Evolutionary conservation across 1,140 invertebrate species (phyloP).

Genomic region (Reticulitermes speratus): DNA sequence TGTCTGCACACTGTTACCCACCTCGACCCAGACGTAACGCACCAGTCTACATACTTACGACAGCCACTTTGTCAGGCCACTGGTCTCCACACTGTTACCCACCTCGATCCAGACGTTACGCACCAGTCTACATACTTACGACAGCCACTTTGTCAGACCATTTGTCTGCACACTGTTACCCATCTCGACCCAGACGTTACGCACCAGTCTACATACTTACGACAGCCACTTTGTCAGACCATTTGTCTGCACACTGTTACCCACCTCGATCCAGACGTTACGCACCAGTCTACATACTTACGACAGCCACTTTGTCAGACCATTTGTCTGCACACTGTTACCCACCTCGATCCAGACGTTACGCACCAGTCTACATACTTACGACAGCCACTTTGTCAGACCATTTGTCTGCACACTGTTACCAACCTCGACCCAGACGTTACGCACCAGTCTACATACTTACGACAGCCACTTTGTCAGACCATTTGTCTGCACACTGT

Average conservation of each 20-base stretch:
- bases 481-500: neutral
- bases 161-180: neutral
- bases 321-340: neutral
- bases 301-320: neutral
- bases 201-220: neutral
- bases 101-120: too few species aligned
- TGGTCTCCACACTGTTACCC: neutral
- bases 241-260: neutral
- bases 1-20: neutral
- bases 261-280: too few species aligned
- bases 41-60: neutral
- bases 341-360: too few species aligned
- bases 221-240: neutral
- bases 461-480: neutral
- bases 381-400: neutral
- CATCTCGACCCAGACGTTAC: too few species aligned
- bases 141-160: neutral
- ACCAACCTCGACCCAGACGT: too few species aligned
- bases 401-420: neutral
- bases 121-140: neutral
- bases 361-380: neutral
- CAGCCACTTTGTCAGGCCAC: neutral
- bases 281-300: neutral
- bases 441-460: neutral
- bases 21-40: too few species aligned